Evolutionary conservation across 2,888 invertebrate genomes (phyloP).

Genomic region (Deilephila porcellus): DNA sequence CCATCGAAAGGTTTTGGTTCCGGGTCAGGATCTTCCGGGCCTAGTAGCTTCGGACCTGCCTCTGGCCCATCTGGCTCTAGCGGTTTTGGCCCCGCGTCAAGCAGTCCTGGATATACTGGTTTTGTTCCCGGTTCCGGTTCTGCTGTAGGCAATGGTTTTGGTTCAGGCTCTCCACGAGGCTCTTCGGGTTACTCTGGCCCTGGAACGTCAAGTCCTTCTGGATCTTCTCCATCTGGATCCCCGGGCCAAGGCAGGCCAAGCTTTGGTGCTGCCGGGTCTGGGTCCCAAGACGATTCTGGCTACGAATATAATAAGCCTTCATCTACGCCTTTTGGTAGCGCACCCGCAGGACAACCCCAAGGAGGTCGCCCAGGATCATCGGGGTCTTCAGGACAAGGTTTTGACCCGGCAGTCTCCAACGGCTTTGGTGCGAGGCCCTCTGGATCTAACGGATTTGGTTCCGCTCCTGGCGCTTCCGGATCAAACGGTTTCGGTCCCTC

Average conservation of each 20-base stretch:
- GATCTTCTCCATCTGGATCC: conserved; percentile 31
- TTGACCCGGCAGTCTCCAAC: not conserved
- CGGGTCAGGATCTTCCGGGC: conserved; percentile 29
- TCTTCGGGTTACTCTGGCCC: conserved; percentile 32
- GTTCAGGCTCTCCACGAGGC: conserved; percentile 18
- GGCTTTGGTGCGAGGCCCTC: conserved; percentile 28
- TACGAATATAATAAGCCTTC: conserved; percentile 54
- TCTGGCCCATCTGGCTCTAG: conserved; percentile 41
- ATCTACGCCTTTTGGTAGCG: conserved; percentile 35
- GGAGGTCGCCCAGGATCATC: conserved; percentile 8
- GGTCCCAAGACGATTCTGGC: conserved; percentile 45
- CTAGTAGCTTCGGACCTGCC: conserved; percentile 35
- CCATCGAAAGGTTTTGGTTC: conserved; percentile 4
- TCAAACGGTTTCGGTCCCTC: not conserved
- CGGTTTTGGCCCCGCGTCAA: conserved; percentile 27
- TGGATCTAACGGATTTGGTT: conserved; percentile 34
- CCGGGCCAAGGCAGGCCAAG: conserved; percentile 31
- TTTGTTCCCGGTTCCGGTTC: conserved; percentile 23
- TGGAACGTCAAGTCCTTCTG: conserved; percentile 13
- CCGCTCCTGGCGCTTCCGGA: conserved; percentile 28
- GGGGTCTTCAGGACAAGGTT: not conserved
- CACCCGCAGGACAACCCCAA: conserved; percentile 29
- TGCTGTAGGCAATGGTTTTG: conserved; percentile 30
- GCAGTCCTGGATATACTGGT: not conserved
- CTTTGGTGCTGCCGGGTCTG: conserved; percentile 36